These are phyloP conservation scores for Rhabdomys pumilio DNA, from an alignment of 2,797 vertebrate species.

Conservation along the genomic window DNA sequence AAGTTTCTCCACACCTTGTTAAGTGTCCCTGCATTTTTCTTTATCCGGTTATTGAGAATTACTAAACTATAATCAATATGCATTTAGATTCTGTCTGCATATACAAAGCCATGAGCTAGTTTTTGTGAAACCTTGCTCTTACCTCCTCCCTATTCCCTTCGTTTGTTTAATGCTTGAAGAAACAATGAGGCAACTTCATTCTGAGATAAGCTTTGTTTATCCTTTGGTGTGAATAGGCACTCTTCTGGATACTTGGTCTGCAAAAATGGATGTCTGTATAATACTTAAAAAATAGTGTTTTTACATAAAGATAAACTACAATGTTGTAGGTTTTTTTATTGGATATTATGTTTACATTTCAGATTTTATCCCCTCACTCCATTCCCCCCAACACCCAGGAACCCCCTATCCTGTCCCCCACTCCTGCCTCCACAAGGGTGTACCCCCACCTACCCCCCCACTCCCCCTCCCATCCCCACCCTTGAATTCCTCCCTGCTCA, in stretches of 20 bases:
- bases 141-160: no score
- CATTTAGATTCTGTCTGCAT: neutral
- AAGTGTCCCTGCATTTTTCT: neutral
- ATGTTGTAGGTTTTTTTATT: neutral
- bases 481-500: no score
- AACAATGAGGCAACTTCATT: neutral
- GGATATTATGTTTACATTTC: no score
- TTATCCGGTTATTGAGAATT: neutral
- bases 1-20: neutral
- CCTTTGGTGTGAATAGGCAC: slow-evolving; percentile 15
- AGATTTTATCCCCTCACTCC: no score
- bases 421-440: no score
- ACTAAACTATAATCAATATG: neutral
- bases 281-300: slow-evolving; percentile 10
- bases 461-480: no score
- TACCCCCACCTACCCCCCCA: no score
- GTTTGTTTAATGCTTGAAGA: slow-evolving; percentile 4
- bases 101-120: neutral
- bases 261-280: neutral
- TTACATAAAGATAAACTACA: neutral
- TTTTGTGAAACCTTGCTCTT: neutral
- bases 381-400: no score
- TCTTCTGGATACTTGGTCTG: neutral
- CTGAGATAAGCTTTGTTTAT: neutral
- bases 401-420: no score